Evolutionary conservation across 2,888 invertebrate genomes (phyloP).

Genomic region (Brachyopa scutellaris): DNA sequence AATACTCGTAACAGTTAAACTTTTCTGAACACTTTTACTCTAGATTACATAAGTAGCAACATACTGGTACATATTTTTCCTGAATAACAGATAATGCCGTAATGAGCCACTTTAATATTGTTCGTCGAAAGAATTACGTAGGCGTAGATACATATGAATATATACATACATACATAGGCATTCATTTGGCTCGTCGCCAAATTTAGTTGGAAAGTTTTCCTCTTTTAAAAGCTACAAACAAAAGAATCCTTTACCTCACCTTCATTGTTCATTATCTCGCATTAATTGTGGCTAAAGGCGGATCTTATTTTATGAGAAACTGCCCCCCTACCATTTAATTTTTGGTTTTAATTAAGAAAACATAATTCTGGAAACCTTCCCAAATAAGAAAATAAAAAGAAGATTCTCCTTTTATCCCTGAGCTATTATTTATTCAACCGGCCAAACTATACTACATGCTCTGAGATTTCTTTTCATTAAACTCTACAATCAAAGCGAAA

Average conservation of each 20-base stretch:
- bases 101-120: conserved; percentile 37
- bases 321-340: conserved; percentile 4
- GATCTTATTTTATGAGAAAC: conserved; percentile 18
- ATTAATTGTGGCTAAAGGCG: conserved; percentile 39
- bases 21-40: not conserved
- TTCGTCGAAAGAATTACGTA: not conserved
- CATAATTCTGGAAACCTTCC: conserved; percentile 42
- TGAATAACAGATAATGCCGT: not conserved
- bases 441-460: not conserved
- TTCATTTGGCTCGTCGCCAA: conserved; percentile 35
- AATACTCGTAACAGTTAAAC: not conserved
- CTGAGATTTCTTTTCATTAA: conserved; percentile 36
- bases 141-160: no score
- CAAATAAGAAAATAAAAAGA: not conserved
- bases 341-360: conserved; percentile 48
- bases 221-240: no score
- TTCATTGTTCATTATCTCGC: conserved; percentile 49
- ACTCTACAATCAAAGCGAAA: no score
- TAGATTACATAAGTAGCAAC: not conserved
- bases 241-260: conserved; percentile 29
- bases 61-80: not conserved
- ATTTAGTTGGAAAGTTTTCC: not conserved
- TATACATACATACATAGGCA: not conserved
- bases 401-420: conserved; percentile 29
- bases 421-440: conserved; percentile 28